Evolutionary conservation across 1,140 invertebrate genomes (phyloP).

Genomic region (Acromyrmex charruanus): DNA sequence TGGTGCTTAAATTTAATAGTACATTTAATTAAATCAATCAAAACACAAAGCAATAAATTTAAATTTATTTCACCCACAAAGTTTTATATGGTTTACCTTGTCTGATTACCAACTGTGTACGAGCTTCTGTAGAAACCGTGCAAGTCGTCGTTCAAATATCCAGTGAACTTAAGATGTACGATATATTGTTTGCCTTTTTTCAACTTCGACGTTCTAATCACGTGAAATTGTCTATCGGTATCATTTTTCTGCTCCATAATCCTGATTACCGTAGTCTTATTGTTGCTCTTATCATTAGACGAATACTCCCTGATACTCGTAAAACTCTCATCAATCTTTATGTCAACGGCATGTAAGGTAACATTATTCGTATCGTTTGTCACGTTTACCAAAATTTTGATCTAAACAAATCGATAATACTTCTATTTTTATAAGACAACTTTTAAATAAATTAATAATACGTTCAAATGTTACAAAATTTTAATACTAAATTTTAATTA

Average conservation of each 20-base stretch:
- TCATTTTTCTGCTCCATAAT: conserved; percentile 86
- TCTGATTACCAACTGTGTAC: conserved; percentile 90
- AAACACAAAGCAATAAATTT: neutral
- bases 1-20: neutral
- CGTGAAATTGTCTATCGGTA: conserved; percentile 91
- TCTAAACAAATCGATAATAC: conserved; percentile 62
- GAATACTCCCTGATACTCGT: conserved; percentile 84
- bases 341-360: conserved; percentile 91
- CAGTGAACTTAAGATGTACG: conserved; percentile 90
- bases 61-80: conserved; percentile 29
- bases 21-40: conserved; percentile 3
- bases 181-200: conserved; percentile 88
- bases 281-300: conserved; percentile 74
- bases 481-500: neutral
- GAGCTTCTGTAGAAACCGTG: conserved; percentile 96
- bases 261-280: conserved; percentile 78
- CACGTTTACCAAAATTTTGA: conserved; percentile 89
- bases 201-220: conserved; percentile 89
- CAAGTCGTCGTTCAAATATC: conserved; percentile 91
- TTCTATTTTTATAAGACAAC: neutral
- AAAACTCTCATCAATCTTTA: conserved; percentile 88
- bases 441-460: neutral
- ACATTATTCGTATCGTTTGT: conserved; percentile 90
- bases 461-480: neutral
- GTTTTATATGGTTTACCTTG: conserved; percentile 87